Evolutionary conservation across 2,797 vertebrate genomes (phyloP).

Genomic region (Sphenopsis melanotis): DNA sequence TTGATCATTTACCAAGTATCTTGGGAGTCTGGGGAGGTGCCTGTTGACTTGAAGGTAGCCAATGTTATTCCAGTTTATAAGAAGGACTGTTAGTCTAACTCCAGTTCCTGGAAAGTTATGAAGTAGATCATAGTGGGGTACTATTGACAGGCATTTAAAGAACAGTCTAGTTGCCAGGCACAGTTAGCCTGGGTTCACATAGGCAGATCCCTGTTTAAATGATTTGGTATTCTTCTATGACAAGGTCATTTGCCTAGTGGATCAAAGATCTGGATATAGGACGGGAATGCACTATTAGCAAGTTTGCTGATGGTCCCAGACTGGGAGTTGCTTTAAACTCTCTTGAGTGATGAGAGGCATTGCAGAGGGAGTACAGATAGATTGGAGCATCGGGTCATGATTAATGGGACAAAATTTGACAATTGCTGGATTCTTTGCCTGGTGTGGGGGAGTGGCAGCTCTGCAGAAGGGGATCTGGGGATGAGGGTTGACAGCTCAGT

Average conservation of each 20-base stretch:
- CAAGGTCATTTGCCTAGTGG: background rate
- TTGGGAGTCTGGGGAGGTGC: background rate
- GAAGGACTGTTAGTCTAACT: background rate
- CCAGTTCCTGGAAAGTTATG: background rate
- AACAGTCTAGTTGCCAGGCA: background rate
- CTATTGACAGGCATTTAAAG: background rate
- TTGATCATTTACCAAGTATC: background rate
- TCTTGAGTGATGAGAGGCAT: background rate
- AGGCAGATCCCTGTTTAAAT: background rate
- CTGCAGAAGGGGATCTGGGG: background rate
- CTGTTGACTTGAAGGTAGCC: background rate
- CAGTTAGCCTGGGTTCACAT: background rate
- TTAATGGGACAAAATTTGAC: background rate
- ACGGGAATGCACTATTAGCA: background rate
- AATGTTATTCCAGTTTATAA: fast-evolving
- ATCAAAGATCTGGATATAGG: background rate
- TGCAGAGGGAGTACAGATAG: background rate
- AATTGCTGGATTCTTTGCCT: background rate
- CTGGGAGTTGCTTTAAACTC: background rate
- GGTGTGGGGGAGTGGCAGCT: background rate
- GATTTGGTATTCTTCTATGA: background rate
- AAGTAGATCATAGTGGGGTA: too few species aligned
- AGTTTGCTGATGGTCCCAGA: background rate
- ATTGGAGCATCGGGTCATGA: background rate
- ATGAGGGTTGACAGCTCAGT: background rate